Evolutionary conservation across 2,113 vertebrate species (phyloP).

Genomic region (Alethe castanea): DNA sequence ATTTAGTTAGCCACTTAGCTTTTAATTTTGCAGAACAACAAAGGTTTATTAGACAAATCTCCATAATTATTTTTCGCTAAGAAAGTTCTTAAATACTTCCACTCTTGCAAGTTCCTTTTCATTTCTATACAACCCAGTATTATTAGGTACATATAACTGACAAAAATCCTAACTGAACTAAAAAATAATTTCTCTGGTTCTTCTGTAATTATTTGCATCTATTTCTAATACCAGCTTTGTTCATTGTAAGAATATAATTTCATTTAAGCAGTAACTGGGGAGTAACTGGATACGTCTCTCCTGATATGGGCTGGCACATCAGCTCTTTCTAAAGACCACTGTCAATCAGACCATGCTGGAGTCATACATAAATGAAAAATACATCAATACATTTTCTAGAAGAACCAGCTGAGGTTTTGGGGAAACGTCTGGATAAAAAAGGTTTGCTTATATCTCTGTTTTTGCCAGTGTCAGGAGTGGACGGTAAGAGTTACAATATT

Average conservation of each 20-base stretch:
- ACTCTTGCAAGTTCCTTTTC: not conserved
- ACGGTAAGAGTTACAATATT: not conserved
- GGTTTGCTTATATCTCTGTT: not conserved
- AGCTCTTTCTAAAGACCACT: not conserved
- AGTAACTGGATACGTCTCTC: not conserved
- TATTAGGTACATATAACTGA: not conserved
- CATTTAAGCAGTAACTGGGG: not conserved
- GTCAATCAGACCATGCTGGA: not conserved
- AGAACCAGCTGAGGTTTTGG: not conserved
- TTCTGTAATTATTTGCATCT: not conserved
- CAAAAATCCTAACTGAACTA: not conserved
- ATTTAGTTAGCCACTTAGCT: conserved; percentile 51
- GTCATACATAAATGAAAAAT: not conserved
- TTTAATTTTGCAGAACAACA: conserved; percentile 48
- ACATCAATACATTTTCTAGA: not conserved
- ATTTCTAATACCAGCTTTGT: not conserved
- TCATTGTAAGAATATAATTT: not conserved
- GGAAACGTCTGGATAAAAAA: fast-evolving
- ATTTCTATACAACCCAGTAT: not conserved
- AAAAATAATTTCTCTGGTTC: not conserved
- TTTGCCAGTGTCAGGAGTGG: not conserved
- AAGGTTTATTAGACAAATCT: not conserved
- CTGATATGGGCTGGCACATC: not conserved
- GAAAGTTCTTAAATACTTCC: not conserved
- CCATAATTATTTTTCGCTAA: not conserved